A percentile compares a stretch with the other conserved stretches of the same genome.
These are phyloP conservation scores for Phengaris arion DNA, from an alignment of 2,888 invertebrate species.

Conservation along the genomic window DNA sequence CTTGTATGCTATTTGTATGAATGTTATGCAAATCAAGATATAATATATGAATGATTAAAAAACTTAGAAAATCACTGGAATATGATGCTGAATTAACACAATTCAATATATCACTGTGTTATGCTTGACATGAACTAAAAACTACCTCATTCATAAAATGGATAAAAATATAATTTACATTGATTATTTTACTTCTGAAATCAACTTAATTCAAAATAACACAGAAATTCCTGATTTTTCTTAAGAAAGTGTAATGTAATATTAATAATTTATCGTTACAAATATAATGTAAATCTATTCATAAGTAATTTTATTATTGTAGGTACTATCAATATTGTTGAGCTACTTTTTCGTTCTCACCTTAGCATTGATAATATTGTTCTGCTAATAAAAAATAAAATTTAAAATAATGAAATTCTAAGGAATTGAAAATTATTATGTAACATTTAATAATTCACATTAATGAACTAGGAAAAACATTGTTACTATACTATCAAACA, in stretches of 20 bases:
- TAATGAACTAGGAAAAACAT: not conserved
- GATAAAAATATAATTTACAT: slow-evolving; percentile 26
- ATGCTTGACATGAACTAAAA: slow-evolving; percentile 20
- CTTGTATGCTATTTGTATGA: not conserved
- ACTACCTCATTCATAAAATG: slow-evolving; percentile 20
- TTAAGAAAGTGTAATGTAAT: not conserved
- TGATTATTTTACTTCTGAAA: slow-evolving; percentile 18
- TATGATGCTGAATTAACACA: not conserved
- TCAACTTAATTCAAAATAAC: not conserved
- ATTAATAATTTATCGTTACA: not conserved
- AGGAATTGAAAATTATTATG: too few species aligned
- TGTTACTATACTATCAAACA: not conserved
- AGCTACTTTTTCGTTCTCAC: not conserved
- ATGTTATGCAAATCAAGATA: not conserved
- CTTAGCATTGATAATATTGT: not conserved
- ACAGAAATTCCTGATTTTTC: slow-evolving; percentile 5
- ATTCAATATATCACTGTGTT: not conserved
- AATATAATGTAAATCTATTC: not conserved
- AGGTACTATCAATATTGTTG: not conserved
- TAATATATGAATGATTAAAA: too few species aligned
- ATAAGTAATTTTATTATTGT: not conserved
- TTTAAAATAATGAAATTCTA: not conserved
- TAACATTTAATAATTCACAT: not conserved
- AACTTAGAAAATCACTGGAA: not conserved
- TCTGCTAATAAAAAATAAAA: not conserved